Percentiles rank a stretch among this genome's conserved stretches.
Conservation (phyloP, 2,888 invertebrate genomes). For the Atherix ibis region DNA sequence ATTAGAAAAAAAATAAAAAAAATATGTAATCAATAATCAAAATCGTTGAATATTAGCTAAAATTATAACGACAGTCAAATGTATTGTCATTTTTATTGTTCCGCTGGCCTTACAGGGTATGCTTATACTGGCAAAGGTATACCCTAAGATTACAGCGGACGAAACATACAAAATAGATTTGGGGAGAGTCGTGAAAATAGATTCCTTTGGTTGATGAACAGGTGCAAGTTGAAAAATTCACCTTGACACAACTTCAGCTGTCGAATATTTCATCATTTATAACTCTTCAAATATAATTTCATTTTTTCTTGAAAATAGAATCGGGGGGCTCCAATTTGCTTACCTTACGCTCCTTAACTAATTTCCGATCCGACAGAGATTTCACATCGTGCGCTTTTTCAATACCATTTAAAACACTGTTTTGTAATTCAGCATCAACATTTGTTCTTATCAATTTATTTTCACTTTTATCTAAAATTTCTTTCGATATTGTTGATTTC, state of each 20-base stretch:
- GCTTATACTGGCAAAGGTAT: constrained; percentile 15
- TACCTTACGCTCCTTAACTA: constrained; percentile 31
- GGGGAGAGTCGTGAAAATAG: constrained; percentile 19
- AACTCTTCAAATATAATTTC: neutral
- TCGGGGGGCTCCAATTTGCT: constrained; percentile 8
- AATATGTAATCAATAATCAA: constrained; percentile 17
- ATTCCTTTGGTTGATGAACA: constrained; percentile 15
- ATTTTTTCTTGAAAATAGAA: neutral
- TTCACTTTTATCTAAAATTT: constrained; percentile 14
- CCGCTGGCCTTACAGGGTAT: constrained; percentile 32
- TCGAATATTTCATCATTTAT: constrained; percentile 29
- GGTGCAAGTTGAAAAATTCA: constrained; percentile 1
- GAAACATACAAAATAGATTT: constrained; percentile 19
- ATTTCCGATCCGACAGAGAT: constrained; percentile 32
- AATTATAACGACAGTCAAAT: constrained; percentile 20
- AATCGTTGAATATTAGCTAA: constrained; percentile 12
- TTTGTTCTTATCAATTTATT: constrained; percentile 13
- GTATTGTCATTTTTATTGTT: no score
- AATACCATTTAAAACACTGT: constrained; percentile 45
- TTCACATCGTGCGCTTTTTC: constrained; percentile 37
- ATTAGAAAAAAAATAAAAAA: constrained; percentile 9
- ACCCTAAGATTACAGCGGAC: constrained; percentile 33
- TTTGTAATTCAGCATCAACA: constrained; percentile 33
- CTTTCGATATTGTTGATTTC: constrained; percentile 15
- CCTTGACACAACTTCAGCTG: constrained; percentile 22